Conservation (phyloP, 2,113 vertebrate genomes). For the Ibidorhyncha struthersii region DNA sequence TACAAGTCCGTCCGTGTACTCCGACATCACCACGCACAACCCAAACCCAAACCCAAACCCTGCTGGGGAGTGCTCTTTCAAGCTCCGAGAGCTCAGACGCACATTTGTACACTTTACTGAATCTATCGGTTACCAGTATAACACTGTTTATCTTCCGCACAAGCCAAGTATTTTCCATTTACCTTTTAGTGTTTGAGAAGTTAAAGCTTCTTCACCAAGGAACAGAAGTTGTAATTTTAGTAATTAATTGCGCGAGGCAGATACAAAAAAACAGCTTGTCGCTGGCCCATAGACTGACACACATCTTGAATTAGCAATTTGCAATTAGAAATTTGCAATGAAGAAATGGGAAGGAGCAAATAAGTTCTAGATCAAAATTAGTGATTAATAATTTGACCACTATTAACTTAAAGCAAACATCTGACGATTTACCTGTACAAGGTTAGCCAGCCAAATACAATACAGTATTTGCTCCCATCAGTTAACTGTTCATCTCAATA, state of each 20-base stretch:
- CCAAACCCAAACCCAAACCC: neutral
- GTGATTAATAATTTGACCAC: neutral
- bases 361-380: neutral
- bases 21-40: fast-evolving
- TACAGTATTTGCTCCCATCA: neutral
- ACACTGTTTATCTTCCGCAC: neutral
- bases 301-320: neutral
- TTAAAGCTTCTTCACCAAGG: neutral
- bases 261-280: neutral
- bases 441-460: neutral
- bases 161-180: neutral
- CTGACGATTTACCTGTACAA: neutral
- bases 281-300: neutral
- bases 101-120: neutral
- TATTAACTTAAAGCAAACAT: neutral
- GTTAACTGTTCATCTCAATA: slow-evolving; percentile 13
- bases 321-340: neutral
- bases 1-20: fast-evolving
- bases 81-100: neutral
- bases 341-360: neutral
- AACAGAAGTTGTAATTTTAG: neutral
- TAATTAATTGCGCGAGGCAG: neutral
- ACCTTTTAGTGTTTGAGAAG: neutral
- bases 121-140: neutral
- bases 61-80: neutral